These are phyloP conservation scores for Folsomia manolachei DNA, from an alignment of 2,888 invertebrate genomes.

Conservation along the genomic window DNA sequence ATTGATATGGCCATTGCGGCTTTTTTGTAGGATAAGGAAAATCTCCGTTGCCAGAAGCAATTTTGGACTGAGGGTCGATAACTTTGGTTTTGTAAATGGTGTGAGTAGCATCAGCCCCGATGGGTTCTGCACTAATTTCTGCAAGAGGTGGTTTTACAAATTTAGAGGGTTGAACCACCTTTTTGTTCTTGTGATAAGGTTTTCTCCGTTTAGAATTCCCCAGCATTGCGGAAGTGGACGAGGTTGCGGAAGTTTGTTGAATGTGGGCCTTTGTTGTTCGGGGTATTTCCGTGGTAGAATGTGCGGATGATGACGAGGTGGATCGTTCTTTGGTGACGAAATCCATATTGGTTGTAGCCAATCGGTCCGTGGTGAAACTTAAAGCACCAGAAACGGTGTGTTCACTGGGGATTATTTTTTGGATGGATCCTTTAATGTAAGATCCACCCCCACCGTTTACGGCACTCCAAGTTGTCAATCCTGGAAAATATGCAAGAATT, in stretches of 20 bases:
- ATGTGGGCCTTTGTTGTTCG: constrained; percentile 26
- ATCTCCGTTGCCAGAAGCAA: constrained; percentile 22
- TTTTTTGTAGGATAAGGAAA: constrained; percentile 35
- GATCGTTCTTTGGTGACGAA: constrained; percentile 33
- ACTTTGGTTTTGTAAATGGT: constrained; percentile 43
- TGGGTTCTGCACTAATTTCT: constrained; percentile 40
- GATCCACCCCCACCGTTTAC: constrained; percentile 31
- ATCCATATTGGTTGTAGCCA: constrained; percentile 32
- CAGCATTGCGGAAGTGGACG: constrained; percentile 5
- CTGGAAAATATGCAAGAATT: too few species aligned
- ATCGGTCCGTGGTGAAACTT: constrained; percentile 34
- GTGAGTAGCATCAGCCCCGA: constrained; percentile 43
- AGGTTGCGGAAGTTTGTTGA: neutral
- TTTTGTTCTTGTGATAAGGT: constrained; percentile 29
- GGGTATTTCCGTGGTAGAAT: constrained; percentile 10
- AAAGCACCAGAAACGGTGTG: constrained; percentile 42
- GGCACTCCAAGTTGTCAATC: constrained; percentile 49
- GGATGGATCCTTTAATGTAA: constrained; percentile 37
- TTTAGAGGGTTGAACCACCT: constrained; percentile 39
- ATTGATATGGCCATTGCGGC: constrained; percentile 36
- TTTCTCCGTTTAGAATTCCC: constrained; percentile 25
- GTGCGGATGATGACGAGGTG: neutral
- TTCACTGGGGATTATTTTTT: constrained; percentile 38
- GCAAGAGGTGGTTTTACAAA: constrained; percentile 45
- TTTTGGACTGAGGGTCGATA: constrained; percentile 35